phyloP scores from a whole-genome alignment of 2,113 vertebrate species.

The Polypterus bichir region DNA sequence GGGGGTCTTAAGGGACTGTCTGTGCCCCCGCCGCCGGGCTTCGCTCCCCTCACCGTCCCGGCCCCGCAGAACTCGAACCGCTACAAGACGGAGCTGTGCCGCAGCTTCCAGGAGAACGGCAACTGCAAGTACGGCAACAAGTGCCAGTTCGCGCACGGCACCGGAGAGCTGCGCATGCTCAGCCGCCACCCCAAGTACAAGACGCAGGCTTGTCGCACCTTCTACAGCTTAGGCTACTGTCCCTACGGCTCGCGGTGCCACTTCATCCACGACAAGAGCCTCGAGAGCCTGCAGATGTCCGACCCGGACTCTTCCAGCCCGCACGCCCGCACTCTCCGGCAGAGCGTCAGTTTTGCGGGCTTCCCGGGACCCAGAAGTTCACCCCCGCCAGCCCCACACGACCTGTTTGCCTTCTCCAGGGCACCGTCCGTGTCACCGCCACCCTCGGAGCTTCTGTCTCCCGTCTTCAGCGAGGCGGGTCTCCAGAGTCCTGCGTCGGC shows the following conservation, averaged over 20 bases:
- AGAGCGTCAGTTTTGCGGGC: slow-evolving; percentile 72
- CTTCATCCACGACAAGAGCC: slow-evolving; percentile 70
- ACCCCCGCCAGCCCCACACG: slow-evolving; percentile 41
- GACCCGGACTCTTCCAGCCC: slow-evolving; percentile 23
- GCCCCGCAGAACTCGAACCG: slow-evolving; percentile 45
- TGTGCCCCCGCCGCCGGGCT: slow-evolving; percentile 55
- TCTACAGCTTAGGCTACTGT: slow-evolving; percentile 76
- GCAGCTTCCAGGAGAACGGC: slow-evolving; percentile 56
- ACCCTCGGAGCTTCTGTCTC: slow-evolving; percentile 48
- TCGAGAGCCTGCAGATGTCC: slow-evolving; percentile 24
- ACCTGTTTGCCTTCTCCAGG: slow-evolving; percentile 51
- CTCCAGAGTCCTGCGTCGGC: slow-evolving; percentile 19
- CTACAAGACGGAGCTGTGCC: slow-evolving; percentile 64
- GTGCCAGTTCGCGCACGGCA: slow-evolving; percentile 77
- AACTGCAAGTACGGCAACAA: slow-evolving; percentile 61
- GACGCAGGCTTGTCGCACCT: slow-evolving; percentile 79
- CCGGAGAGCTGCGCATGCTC: slow-evolving; percentile 60
- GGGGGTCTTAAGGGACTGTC: slow-evolving; percentile 35
- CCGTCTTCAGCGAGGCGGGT: slow-evolving; percentile 34
- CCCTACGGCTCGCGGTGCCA: slow-evolving; percentile 78
- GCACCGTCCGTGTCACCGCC: slow-evolving; percentile 65
- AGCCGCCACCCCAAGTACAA: slow-evolving; percentile 83
- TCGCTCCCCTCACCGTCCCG: slow-evolving; percentile 44
- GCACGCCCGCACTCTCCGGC: slow-evolving; percentile 47
- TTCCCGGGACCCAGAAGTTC: slow-evolving; percentile 44